A percentile compares a stretch with the other conserved stretches of the same genome.
Conservation (phyloP, 2,797 vertebrate genomes). For the Columba guinea region DNA sequence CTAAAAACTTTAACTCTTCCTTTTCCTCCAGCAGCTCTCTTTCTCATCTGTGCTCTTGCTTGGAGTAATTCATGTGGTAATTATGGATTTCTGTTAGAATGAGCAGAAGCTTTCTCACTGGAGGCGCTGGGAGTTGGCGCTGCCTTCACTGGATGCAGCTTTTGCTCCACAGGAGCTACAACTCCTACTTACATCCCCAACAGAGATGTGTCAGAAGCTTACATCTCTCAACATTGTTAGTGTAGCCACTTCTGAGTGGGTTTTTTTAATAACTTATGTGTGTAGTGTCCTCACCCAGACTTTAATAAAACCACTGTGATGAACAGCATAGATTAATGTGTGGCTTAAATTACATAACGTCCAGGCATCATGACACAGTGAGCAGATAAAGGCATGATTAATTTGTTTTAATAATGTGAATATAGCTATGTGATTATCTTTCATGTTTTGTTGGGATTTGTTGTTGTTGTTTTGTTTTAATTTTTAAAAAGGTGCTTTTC, state of each 20-base stretch:
- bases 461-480: background rate
- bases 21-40: background rate
- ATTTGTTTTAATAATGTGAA: slow-evolving; percentile 32
- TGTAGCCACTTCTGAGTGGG: background rate
- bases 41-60: background rate
- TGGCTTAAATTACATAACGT: slow-evolving; percentile 36
- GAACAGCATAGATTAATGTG: slow-evolving; percentile 9
- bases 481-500: background rate
- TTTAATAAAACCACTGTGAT: slow-evolving; percentile 32
- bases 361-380: background rate
- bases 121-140: background rate
- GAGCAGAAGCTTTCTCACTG: background rate
- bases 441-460: background rate
- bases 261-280: background rate
- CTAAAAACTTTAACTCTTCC: background rate
- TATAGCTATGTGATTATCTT: slow-evolving; percentile 15
- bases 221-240: background rate
- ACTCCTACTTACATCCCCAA: background rate
- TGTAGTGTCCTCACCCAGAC: background rate
- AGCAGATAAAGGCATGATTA: slow-evolving; percentile 18
- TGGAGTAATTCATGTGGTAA: background rate
- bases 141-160: background rate
- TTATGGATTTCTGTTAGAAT: background rate
- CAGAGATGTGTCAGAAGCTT: background rate
- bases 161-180: background rate